These are phyloP conservation scores for Lumbricus terrestris DNA, from an alignment of 2,888 invertebrate genomes.

Conservation along the genomic window DNA sequence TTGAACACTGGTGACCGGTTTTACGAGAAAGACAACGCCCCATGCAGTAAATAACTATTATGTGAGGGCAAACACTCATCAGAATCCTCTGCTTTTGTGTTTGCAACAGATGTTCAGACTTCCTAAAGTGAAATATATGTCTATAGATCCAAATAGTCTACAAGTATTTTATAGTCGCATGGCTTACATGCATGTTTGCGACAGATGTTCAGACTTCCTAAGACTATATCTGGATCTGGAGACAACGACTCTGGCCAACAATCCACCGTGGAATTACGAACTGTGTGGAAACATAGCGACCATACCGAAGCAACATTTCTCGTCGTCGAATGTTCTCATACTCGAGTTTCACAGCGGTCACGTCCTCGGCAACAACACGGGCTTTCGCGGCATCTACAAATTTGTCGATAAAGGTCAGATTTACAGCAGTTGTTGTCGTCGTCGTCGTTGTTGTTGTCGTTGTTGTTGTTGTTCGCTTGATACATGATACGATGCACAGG, in stretches of 20 bases:
- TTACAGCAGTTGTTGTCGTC: background rate
- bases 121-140: background rate
- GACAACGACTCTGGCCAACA: constrained; percentile 54
- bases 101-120: background rate
- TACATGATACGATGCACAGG: too few species aligned
- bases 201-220: constrained; percentile 55
- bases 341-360: constrained; percentile 54
- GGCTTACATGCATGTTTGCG: background rate
- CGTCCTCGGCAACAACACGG: constrained; percentile 44
- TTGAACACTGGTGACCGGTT: too few species aligned
- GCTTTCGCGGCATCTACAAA: constrained; percentile 53
- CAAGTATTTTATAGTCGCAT: background rate
- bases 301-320: constrained; percentile 52
- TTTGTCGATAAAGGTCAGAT: constrained; percentile 50
- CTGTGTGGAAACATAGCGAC: constrained; percentile 53
- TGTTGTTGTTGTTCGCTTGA: too few species aligned
- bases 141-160: background rate
- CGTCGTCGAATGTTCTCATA: constrained; percentile 49
- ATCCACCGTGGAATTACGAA: constrained; percentile 46
- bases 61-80: background rate
- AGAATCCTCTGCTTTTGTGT: background rate
- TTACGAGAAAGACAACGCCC: too few species aligned
- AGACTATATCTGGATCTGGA: constrained; percentile 52
- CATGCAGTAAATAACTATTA: background rate
- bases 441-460: too few species aligned